Evolutionary conservation across 2,797 vertebrate species (phyloP).

Genomic region (Clarias fuscus): DNA sequence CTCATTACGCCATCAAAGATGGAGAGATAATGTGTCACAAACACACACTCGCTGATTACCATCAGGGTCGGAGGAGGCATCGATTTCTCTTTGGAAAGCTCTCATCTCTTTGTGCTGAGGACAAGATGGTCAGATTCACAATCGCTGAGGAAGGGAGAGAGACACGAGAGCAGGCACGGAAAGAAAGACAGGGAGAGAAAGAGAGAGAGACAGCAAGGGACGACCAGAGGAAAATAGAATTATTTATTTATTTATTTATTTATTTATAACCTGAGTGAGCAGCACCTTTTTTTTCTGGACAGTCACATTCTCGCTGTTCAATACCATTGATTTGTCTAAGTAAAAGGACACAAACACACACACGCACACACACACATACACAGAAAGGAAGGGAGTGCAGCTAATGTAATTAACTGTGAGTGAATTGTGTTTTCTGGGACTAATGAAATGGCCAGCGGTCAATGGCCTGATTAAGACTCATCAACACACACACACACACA

Average conservation of each 20-base stretch:
- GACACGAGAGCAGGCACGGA: background rate
- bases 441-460: conserved; percentile 82
- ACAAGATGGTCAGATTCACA: conserved; percentile 26
- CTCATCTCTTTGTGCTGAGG: conserved; percentile 24
- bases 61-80: conserved; percentile 45
- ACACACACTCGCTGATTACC: conserved; percentile 45
- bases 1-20: conserved; percentile 54
- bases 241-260: background rate
- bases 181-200: background rate
- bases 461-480: conserved; percentile 82
- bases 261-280: background rate
- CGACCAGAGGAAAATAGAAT: background rate
- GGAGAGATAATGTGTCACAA: conserved; percentile 54
- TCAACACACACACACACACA: conserved; percentile 68
- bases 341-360: conserved; percentile 27
- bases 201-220: background rate
- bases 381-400: background rate
- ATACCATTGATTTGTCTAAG: conserved; percentile 80
- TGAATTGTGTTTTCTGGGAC: conserved; percentile 50
- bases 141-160: background rate
- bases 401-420: conserved; percentile 45
- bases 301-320: conserved; percentile 67
- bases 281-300: conserved; percentile 1
- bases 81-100: conserved; percentile 49
- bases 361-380: conserved; percentile 29